A percentile compares a stretch with the other conserved stretches of the same genome.
phyloP scores from a whole-genome alignment of 2,113 vertebrate species.

The Tichodroma muraria region DNA sequence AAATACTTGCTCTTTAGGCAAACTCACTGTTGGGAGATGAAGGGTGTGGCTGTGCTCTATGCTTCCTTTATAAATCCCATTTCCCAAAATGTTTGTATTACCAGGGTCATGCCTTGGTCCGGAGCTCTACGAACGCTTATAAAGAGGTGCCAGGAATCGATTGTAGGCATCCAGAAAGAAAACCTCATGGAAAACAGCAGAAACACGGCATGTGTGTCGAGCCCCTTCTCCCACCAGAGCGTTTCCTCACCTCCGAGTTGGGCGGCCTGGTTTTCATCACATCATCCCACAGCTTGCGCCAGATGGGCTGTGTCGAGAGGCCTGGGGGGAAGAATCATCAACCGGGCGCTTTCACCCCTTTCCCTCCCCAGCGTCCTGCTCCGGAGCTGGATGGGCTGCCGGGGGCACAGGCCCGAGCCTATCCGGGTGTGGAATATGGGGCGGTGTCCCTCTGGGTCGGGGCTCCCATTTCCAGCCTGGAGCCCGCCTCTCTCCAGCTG shows the following conservation, averaged over 20 bases:
- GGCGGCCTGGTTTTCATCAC: conserved; percentile 76
- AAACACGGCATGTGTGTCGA: accelerated
- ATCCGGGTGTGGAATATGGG: accelerated
- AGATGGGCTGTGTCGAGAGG: conserved; percentile 79
- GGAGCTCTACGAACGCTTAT: accelerated
- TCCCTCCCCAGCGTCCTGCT: background rate
- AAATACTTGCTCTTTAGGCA: background rate
- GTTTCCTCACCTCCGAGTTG: conserved; percentile 71
- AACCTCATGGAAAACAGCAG: background rate
- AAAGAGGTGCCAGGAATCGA: accelerated
- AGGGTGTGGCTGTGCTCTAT: background rate
- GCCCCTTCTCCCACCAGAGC: background rate
- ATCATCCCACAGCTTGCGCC: conserved; percentile 77
- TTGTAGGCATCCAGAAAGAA: background rate
- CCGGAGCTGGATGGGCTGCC: accelerated
- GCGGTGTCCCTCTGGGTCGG: accelerated
- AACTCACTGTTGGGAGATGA: background rate
- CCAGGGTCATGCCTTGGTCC: background rate
- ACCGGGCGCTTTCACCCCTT: accelerated
- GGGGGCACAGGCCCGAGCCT: background rate
- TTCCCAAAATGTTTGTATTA: background rate
- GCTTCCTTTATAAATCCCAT: accelerated
- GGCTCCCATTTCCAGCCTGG: background rate
- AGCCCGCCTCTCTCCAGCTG: background rate
- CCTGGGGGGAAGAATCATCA: conserved; percentile 55